These are phyloP conservation scores for Xiphorhynchus erythropygius DNA, from an alignment of 2,797 vertebrate genomes.

Conservation along the genomic window DNA sequence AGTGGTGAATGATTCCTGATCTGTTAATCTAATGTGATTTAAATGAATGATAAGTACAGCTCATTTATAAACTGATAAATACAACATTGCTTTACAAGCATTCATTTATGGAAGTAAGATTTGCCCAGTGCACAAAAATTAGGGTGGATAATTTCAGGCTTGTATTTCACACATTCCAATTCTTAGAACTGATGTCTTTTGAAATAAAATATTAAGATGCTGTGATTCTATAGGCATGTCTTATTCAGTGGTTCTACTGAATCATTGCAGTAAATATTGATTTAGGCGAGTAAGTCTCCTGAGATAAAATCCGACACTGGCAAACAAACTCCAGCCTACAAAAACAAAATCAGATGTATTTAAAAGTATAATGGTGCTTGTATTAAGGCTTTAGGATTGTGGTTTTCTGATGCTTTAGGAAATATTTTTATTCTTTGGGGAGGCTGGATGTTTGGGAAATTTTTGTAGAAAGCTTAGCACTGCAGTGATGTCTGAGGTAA, in stretches of 20 bases:
- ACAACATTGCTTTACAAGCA: not conserved
- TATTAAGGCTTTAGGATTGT: not conserved
- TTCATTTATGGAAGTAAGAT: not conserved
- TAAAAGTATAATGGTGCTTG: not conserved
- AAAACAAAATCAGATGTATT: not conserved
- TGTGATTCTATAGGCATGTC: not conserved
- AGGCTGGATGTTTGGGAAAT: not conserved
- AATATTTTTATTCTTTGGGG: not conserved
- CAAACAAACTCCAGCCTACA: not conserved
- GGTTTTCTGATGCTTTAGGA: not conserved
- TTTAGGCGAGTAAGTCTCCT: not conserved
- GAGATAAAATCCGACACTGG: not conserved
- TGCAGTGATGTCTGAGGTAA: not conserved
- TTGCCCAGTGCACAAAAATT: not conserved
- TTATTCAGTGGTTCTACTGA: not conserved
- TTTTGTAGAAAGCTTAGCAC: not conserved
- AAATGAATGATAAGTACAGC: not conserved
- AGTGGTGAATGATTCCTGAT: not conserved
- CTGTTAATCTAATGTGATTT: not conserved
- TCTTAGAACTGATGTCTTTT: not conserved
- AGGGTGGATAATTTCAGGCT: not conserved
- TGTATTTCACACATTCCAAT: not conserved
- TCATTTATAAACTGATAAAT: not conserved
- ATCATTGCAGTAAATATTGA: not conserved
- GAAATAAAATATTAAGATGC: not conserved